A percentile compares a stretch with the other conserved stretches of the same genome.
phyloP scores from a whole-genome alignment of 2,888 invertebrate species.

The Bombylius major region DNA sequence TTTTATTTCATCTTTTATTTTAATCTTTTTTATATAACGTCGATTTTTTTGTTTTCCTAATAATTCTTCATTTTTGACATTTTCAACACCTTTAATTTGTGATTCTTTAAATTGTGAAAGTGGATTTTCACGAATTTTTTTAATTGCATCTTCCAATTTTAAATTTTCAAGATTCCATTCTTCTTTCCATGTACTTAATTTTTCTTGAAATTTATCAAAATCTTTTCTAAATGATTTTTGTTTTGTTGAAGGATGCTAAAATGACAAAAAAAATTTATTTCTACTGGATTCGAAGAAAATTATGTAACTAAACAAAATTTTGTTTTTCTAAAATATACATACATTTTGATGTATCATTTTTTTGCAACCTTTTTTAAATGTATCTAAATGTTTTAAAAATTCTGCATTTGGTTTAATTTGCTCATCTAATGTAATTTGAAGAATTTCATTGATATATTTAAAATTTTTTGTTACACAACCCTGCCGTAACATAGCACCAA shows the following conservation, averaged over 20 bases:
- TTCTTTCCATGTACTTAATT: conserved; percentile 39
- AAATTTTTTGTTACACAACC: conserved; percentile 50
- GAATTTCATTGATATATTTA: conserved; percentile 51
- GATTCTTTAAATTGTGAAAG: conserved; percentile 49
- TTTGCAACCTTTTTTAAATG: conserved; percentile 46
- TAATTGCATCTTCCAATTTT: conserved; percentile 31
- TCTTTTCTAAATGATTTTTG: conserved; percentile 27
- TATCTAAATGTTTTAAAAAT: conserved; percentile 50
- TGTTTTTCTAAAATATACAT: conserved; percentile 5
- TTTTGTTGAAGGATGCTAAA: conserved; percentile 34
- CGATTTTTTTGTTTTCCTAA: conserved; percentile 26
- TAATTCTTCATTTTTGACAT: conserved; percentile 24
- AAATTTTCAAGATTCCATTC: conserved; percentile 36
- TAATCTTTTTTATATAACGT: conserved; percentile 34
- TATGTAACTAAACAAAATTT: too few species aligned
- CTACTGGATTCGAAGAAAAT: conserved; percentile 2
- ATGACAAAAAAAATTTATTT: not conserved
- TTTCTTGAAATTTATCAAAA: conserved; percentile 37
- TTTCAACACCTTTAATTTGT: conserved; percentile 27
- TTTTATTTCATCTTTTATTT: conserved; percentile 24
- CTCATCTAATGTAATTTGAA: conserved; percentile 50
- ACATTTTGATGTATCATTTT: conserved; percentile 41
- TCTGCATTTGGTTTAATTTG: conserved; percentile 47
- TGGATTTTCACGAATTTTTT: conserved; percentile 42
- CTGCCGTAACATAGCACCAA: conserved; percentile 58